Evolutionary conservation across 2,113 vertebrate genomes (phyloP).

Genomic region (Eulemur macaco): DNA sequence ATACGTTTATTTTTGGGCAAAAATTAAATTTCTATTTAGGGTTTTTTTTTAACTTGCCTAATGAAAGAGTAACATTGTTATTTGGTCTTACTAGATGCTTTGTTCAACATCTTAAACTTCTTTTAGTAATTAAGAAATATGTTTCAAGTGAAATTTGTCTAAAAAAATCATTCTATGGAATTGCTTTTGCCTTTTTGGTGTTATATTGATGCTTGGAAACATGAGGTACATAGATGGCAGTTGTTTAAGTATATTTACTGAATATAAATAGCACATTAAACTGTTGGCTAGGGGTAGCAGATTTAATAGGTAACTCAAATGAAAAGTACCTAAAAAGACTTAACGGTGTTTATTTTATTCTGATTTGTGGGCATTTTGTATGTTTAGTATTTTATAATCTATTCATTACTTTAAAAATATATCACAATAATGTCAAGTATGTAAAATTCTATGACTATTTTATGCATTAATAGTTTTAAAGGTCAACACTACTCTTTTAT

Average conservation of each 20-base stretch:
- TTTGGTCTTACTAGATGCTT: constrained; percentile 42
- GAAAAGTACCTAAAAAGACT: constrained; percentile 43
- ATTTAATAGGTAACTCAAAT: constrained; percentile 35
- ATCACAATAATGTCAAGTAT: constrained; percentile 57
- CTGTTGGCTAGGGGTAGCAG: background rate
- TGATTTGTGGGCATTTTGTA: constrained; percentile 17
- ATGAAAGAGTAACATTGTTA: constrained; percentile 27
- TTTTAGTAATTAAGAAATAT: constrained; percentile 48
- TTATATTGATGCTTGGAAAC: constrained; percentile 38
- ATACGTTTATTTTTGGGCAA: constrained; percentile 38
- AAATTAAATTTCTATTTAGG: constrained; percentile 32
- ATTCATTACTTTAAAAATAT: constrained; percentile 35
- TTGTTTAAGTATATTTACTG: constrained; percentile 32
- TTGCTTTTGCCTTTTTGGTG: constrained; percentile 33
- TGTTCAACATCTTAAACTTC: constrained; percentile 43
- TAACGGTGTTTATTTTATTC: constrained; percentile 30
- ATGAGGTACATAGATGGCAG: background rate
- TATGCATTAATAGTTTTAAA: constrained; percentile 81
- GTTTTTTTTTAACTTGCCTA: constrained; percentile 51
- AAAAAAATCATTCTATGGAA: constrained; percentile 11
- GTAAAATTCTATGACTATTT: constrained; percentile 75
- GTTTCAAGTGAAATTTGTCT: constrained; percentile 32
- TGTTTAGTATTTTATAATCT: constrained; percentile 47
- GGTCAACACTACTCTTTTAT: constrained; percentile 85
- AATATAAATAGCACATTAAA: constrained; percentile 29